phyloP scores from a whole-genome alignment of 2,888 invertebrate genomes.

The Drosophila neutralis region DNA sequence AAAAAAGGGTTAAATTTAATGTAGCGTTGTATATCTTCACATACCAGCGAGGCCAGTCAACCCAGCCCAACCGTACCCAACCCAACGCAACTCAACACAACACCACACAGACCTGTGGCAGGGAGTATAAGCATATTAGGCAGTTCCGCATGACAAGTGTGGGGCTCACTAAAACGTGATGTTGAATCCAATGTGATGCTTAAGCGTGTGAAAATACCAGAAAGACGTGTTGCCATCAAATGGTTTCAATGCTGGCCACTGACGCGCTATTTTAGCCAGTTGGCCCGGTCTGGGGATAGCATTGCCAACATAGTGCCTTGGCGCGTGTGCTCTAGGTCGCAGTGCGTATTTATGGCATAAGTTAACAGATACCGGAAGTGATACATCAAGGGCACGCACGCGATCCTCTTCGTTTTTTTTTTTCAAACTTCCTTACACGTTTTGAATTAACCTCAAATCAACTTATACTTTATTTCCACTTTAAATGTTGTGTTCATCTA shows the following conservation, averaged over 20 bases:
- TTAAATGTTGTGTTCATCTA: background rate
- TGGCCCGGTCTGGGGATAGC: conserved; percentile 20
- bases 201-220: conserved; percentile 85
- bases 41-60: conserved; percentile 10
- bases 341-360: conserved; percentile 76
- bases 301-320: conserved; percentile 33
- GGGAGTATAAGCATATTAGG: conserved; percentile 72
- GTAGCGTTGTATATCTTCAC: conserved; percentile 34
- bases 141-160: conserved; percentile 46
- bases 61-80: background rate
- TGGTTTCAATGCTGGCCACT: conserved; percentile 64
- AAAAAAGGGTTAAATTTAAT: conserved; percentile 68
- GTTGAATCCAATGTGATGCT: conserved; percentile 85
- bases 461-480: conserved; percentile 33
- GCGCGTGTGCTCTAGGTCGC: conserved; percentile 69
- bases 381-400: conserved; percentile 76
- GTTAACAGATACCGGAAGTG: conserved; percentile 80
- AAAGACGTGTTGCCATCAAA: conserved; percentile 82
- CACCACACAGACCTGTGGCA: conserved; percentile 2
- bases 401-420: conserved; percentile 29
- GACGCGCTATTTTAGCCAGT: conserved; percentile 52
- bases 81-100: conserved; percentile 4
- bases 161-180: conserved; percentile 81
- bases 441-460: conserved; percentile 70
- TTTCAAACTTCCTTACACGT: conserved; percentile 54